These are phyloP conservation scores for Catamblyrhynchus diadema DNA, from an alignment of 2,797 vertebrate species.

Conservation along the genomic window DNA sequence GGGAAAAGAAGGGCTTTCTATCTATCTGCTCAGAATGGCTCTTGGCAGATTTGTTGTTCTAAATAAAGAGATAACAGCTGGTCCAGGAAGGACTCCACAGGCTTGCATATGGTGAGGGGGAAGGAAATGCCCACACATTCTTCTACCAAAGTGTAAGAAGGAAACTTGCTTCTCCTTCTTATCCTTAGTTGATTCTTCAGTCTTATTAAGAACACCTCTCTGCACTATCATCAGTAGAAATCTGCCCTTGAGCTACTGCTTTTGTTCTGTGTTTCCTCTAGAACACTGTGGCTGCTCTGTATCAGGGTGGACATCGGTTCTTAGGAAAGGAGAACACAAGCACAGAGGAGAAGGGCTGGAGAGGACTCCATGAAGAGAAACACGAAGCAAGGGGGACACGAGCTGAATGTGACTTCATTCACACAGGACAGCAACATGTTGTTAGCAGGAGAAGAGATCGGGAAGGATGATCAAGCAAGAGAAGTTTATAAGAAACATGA, in stretches of 20 bases:
- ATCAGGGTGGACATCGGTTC: neutral
- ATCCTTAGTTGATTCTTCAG: neutral
- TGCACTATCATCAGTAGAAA: neutral
- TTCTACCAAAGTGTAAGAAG: neutral
- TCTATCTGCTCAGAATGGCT: neutral
- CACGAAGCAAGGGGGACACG: neutral
- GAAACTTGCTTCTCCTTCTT: neutral
- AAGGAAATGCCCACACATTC: conserved; percentile 35
- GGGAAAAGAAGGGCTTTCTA: neutral
- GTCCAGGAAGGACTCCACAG: conserved; percentile 19
- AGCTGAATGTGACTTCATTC: neutral
- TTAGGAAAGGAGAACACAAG: neutral
- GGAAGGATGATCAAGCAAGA: neutral
- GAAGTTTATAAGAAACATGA: neutral
- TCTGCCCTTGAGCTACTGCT: neutral
- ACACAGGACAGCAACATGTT: neutral
- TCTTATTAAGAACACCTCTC: neutral
- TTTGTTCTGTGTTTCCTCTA: neutral
- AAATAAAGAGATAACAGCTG: conserved; percentile 41
- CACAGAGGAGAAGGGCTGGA: neutral
- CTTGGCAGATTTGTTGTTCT: conserved; percentile 8
- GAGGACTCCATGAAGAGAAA: neutral
- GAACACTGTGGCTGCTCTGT: neutral
- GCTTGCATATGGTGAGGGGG: conserved; percentile 51
- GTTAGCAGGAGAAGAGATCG: neutral